Evolutionary conservation across 2,113 vertebrate species (phyloP).

Genomic region (Madoqua kirkii): DNA sequence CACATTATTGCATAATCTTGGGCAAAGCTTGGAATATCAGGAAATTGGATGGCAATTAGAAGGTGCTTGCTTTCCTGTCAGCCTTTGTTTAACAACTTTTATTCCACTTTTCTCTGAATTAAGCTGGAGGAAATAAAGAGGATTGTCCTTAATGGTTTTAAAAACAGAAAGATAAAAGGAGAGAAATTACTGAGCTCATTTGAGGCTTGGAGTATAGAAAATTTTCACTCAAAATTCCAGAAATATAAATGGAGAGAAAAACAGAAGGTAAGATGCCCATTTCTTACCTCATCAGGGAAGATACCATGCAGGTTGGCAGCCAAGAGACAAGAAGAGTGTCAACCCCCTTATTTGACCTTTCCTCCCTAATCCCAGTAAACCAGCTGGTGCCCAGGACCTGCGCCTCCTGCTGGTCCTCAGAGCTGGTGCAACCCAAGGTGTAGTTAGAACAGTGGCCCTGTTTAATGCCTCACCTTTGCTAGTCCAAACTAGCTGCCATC

Average conservation of each 20-base stretch:
- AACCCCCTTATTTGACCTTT: not conserved
- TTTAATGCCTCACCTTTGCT: not conserved
- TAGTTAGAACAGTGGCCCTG: not conserved
- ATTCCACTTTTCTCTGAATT: not conserved
- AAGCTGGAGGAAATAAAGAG: not conserved
- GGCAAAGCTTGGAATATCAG: not conserved
- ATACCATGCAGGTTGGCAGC: not conserved
- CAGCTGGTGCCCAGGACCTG: not conserved
- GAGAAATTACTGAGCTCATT: not conserved
- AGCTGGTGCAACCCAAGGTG: not conserved
- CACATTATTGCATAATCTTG: not conserved
- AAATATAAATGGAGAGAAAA: not conserved
- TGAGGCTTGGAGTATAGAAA: not conserved
- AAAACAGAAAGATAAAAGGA: conserved; percentile 20
- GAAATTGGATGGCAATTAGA: conserved; percentile 20
- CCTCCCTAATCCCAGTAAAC: not conserved
- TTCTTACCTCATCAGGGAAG: not conserved
- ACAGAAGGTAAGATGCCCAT: conserved; percentile 12
- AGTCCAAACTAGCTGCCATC: not conserved
- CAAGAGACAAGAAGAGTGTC: not conserved
- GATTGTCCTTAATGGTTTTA: not conserved
- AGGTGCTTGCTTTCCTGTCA: not conserved
- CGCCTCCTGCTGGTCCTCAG: not conserved
- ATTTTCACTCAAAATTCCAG: conserved; percentile 11
- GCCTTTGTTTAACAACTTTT: conserved; percentile 46